Evolutionary conservation across 2,888 invertebrate species (phyloP).

Genomic region (Harpalus rufipes): DNA sequence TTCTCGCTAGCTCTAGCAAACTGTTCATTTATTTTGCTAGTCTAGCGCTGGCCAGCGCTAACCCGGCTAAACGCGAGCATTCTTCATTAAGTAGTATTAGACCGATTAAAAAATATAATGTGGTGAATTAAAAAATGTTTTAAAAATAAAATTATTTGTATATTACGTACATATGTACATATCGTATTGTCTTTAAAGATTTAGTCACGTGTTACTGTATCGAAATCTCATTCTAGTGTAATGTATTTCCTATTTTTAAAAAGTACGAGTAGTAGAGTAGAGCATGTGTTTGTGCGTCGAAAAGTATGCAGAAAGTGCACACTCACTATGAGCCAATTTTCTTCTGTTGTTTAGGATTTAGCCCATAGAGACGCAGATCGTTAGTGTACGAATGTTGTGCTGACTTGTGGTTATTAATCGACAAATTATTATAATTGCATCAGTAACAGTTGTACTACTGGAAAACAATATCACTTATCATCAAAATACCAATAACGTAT

Average conservation of each 20-base stretch:
- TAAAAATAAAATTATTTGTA: too few species aligned
- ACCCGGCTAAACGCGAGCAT: too few species aligned
- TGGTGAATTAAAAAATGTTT: too few species aligned
- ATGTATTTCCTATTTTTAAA: background rate
- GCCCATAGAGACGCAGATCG: slow-evolving; percentile 71
- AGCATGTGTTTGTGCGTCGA: slow-evolving; percentile 20
- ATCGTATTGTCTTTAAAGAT: too few species aligned
- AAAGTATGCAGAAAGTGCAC: slow-evolving; percentile 74
- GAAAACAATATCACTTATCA: slow-evolving; percentile 21
- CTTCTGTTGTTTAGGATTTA: slow-evolving; percentile 65
- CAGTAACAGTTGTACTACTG: slow-evolving; percentile 59
- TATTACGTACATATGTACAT: too few species aligned
- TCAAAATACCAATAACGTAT: slow-evolving; percentile 8
- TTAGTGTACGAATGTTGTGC: slow-evolving; percentile 76
- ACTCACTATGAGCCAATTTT: slow-evolving; percentile 77
- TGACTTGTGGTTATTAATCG: slow-evolving; percentile 77
- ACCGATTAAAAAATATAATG: too few species aligned
- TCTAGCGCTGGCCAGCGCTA: too few species aligned
- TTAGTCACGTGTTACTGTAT: background rate
- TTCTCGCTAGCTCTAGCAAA: too few species aligned
- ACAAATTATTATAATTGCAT: slow-evolving; percentile 77
- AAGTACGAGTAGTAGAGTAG: background rate
- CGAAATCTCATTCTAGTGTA: background rate
- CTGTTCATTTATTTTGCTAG: too few species aligned
- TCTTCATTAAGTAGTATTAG: too few species aligned